These are phyloP conservation scores for Drosophila cardini DNA, from an alignment of 1,140 invertebrate genomes.

Conservation along the genomic window DNA sequence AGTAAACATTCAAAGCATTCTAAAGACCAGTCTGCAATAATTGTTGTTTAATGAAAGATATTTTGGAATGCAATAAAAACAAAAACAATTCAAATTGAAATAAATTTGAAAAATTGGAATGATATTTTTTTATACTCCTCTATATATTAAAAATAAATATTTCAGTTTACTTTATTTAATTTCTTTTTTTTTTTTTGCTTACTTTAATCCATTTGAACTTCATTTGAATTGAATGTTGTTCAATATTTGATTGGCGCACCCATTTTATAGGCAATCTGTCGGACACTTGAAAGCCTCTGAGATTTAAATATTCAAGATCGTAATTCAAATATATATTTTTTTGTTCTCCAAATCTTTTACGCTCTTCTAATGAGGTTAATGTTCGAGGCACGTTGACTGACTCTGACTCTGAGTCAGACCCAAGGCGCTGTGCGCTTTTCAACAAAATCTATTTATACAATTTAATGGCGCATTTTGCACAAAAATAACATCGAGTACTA, in stretches of 20 bases:
- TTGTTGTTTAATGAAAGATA: no score
- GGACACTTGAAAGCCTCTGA: conserved; percentile 45
- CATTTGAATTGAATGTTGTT: conserved; percentile 22
- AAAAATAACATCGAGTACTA: conserved; percentile 75
- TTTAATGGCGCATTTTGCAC: conserved; percentile 82
- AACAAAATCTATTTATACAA: conserved; percentile 69
- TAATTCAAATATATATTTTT: conserved; percentile 26
- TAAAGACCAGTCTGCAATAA: not conserved
- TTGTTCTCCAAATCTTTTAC: conserved; percentile 60
- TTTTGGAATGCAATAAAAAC: no score
- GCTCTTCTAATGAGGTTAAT: conserved; percentile 80
- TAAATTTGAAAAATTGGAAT: not conserved
- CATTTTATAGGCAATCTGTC: conserved; percentile 35
- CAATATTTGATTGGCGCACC: conserved; percentile 22
- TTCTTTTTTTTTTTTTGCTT: not conserved
- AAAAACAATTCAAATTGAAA: not conserved
- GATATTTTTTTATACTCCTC: not conserved
- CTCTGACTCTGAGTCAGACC: conserved; percentile 53
- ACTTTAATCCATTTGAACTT: conserved; percentile 2
- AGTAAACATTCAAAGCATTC: not conserved
- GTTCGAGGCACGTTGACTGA: conserved; percentile 78
- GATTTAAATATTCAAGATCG: conserved; percentile 28
- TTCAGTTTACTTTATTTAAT: not conserved
- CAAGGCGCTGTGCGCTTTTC: conserved; percentile 69
- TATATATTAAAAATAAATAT: not conserved